phyloP scores from a whole-genome alignment of 2,888 invertebrate genomes.

The Phyllotreta cruciferae region DNA sequence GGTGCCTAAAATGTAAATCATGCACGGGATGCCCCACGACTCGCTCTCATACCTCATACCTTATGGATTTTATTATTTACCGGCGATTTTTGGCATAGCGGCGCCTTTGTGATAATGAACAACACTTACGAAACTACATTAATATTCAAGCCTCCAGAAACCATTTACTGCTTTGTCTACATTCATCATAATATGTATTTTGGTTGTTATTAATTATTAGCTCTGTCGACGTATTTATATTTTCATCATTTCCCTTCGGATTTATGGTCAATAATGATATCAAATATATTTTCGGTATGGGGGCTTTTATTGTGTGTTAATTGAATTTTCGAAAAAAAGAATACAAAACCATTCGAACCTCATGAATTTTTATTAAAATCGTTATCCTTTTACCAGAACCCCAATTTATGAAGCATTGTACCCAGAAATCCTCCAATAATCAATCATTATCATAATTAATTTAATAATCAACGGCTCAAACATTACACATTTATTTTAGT shows the following conservation, averaged over 20 bases:
- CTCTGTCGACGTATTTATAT: slow-evolving; percentile 45
- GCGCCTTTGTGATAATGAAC: slow-evolving; percentile 50
- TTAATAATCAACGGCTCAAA: no score
- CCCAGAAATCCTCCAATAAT: no score
- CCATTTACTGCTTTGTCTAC: slow-evolving; percentile 48
- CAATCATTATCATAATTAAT: no score
- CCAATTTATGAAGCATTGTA: no score
- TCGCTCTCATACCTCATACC: slow-evolving; percentile 42
- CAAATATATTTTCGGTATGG: slow-evolving; percentile 27
- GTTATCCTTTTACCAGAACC: no score
- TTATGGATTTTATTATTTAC: slow-evolving; percentile 49
- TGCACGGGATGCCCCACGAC: slow-evolving; percentile 46
- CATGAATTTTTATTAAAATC: no score
- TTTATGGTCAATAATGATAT: slow-evolving; percentile 37
- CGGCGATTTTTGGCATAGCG: slow-evolving; percentile 49
- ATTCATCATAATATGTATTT: slow-evolving; percentile 50
- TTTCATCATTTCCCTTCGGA: slow-evolving; percentile 34
- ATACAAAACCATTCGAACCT: no score
- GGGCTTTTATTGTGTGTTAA: slow-evolving; percentile 31
- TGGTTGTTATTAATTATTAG: slow-evolving; percentile 46
- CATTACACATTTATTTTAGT: no score
- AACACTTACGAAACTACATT: slow-evolving; percentile 48
- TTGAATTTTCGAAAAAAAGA: slow-evolving; percentile 21
- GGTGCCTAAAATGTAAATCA: slow-evolving; percentile 54
- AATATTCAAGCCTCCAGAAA: slow-evolving; percentile 51